Conservation (phyloP, 2,797 vertebrate genomes). For the Sternotherus odoratus region DNA sequence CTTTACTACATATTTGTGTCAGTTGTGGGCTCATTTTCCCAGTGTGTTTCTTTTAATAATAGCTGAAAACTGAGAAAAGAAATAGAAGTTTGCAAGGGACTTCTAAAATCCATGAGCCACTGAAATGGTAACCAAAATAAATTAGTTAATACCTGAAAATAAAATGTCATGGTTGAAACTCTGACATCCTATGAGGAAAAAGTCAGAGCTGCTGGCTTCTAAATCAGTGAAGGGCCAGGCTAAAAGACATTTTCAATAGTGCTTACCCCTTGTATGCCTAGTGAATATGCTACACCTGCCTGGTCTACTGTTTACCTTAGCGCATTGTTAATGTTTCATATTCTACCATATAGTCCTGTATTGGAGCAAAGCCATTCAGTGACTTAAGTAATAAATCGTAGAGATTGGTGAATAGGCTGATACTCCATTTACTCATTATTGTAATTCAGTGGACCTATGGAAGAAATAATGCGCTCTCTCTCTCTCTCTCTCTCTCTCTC, state of each 20-base stretch:
- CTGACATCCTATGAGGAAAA: background rate
- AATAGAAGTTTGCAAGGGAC: background rate
- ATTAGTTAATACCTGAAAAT: background rate
- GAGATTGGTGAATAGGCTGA: background rate
- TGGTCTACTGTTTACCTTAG: background rate
- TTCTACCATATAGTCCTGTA: background rate
- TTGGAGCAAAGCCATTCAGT: background rate
- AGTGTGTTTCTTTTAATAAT: background rate
- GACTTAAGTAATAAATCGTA: background rate
- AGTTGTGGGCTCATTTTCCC: background rate
- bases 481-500: too few species aligned
- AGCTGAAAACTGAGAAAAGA: background rate
- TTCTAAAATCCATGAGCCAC: background rate
- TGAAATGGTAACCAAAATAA: background rate
- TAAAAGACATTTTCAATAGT: background rate
- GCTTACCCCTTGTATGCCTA: background rate
- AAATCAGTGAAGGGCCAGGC: background rate
- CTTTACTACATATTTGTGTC: background rate
- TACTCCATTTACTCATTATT: background rate
- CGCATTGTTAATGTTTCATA: background rate
- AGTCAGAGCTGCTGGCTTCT: background rate
- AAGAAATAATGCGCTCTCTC: rapidly evolving
- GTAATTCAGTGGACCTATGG: background rate
- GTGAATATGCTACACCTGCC: background rate
- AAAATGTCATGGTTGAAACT: background rate